Percentiles rank a stretch among this genome's conserved stretches.
Evolutionary conservation across 2,888 invertebrate genomes (phyloP).

Genomic region (Dicyrtoma fusca): DNA sequence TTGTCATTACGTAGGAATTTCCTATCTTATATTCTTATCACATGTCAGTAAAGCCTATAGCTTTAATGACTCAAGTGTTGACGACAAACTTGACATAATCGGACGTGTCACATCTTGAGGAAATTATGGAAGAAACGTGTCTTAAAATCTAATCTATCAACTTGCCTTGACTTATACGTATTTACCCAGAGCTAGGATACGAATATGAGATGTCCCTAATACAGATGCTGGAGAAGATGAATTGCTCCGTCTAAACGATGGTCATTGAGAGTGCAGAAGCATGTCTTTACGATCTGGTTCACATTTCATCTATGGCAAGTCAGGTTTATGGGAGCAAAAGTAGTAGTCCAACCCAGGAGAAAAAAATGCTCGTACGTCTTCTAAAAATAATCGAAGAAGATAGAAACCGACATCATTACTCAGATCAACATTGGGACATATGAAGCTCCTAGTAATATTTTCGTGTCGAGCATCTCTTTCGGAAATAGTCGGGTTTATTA

Average conservation of each 20-base stretch:
- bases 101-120: conserved; percentile 8
- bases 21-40: not conserved
- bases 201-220: too few species aligned
- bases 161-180: not conserved
- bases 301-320: not conserved
- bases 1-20: too few species aligned
- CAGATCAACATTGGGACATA: too few species aligned
- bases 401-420: too few species aligned
- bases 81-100: conserved; percentile 20
- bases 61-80: not conserved
- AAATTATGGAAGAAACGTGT: conserved; percentile 35
- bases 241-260: not conserved
- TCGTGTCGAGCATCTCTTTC: too few species aligned
- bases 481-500: too few species aligned
- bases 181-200: not conserved
- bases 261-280: not conserved
- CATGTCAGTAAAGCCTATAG: too few species aligned
- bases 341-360: too few species aligned
- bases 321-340: not conserved
- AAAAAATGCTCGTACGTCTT: too few species aligned
- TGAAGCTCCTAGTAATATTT: too few species aligned
- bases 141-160: conserved; percentile 37
- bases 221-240: conserved; percentile 14
- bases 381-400: too few species aligned
- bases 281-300: too few species aligned